These are phyloP conservation scores for Caenorhabditis sp. DNA, from an alignment of 2,888 invertebrate genomes.

Conservation along the genomic window DNA sequence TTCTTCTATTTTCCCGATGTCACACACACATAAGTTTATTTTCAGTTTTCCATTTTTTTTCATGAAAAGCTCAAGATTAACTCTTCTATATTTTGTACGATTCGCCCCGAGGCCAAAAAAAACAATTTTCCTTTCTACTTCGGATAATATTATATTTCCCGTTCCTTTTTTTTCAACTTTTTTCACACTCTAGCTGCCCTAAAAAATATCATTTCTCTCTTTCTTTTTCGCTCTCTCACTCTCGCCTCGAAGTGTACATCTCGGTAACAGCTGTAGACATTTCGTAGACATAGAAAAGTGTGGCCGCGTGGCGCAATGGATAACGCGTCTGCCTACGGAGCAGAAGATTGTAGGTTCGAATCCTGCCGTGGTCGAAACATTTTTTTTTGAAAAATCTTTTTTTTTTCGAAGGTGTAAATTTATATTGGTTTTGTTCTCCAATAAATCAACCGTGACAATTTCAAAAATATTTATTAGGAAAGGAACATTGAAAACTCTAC, in stretches of 20 bases:
- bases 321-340: constrained; percentile 72
- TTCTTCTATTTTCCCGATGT: too few species aligned
- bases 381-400: constrained; percentile 18
- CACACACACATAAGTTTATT: neutral
- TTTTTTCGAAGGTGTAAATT: too few species aligned
- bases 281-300: neutral
- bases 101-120: neutral
- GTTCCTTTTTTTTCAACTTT: neutral
- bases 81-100: neutral
- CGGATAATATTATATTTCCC: neutral
- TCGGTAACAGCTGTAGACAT: neutral
- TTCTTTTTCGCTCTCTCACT: neutral
- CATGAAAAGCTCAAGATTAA: neutral
- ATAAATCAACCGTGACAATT: too few species aligned
- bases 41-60: constrained; percentile 2
- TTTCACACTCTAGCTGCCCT: neutral
- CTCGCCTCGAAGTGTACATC: neutral
- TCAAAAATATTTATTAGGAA: too few species aligned
- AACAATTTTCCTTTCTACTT: neutral
- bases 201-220: neutral
- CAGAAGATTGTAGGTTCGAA: constrained; percentile 73
- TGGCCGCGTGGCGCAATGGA: constrained; percentile 67
- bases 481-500: too few species aligned
- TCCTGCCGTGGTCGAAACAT: constrained; percentile 59
- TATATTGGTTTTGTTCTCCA: too few species aligned